Evolutionary conservation across 2,113 vertebrate species (phyloP).

Genomic region (Chelonoidis abingdonii): DNA sequence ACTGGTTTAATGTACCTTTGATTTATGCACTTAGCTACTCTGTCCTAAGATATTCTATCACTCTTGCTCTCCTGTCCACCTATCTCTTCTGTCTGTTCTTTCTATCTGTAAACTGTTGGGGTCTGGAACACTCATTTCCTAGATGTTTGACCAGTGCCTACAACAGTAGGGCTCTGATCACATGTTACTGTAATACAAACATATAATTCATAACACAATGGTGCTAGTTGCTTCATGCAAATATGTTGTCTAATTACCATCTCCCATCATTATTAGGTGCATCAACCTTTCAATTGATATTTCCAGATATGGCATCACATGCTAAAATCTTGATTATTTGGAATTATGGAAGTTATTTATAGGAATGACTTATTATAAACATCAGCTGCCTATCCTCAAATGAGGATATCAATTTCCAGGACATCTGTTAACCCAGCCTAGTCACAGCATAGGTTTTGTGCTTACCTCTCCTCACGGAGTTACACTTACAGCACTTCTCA

Average conservation of each 20-base stretch:
- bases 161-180: neutral
- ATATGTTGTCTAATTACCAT: neutral
- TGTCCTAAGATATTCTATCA: neutral
- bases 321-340: accelerated
- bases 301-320: neutral
- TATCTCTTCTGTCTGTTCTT: neutral
- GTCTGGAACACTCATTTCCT: neutral
- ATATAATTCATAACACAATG: neutral
- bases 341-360: neutral
- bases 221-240: neutral
- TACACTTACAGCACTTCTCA: neutral
- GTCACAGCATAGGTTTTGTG: neutral
- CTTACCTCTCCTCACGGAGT: neutral
- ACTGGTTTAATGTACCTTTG: neutral
- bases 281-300: neutral
- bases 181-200: neutral
- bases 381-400: neutral
- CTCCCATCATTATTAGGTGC: neutral
- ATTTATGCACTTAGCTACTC: conserved; percentile 10
- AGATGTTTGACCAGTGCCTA: neutral
- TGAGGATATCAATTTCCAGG: neutral
- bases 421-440: neutral
- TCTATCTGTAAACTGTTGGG: neutral
- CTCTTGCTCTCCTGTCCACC: neutral
- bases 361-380: neutral